A percentile compares a stretch with the other conserved stretches of the same genome.
Conservation (phyloP, 2,797 vertebrate species). For the Stomatorhinus walkeri region DNA sequence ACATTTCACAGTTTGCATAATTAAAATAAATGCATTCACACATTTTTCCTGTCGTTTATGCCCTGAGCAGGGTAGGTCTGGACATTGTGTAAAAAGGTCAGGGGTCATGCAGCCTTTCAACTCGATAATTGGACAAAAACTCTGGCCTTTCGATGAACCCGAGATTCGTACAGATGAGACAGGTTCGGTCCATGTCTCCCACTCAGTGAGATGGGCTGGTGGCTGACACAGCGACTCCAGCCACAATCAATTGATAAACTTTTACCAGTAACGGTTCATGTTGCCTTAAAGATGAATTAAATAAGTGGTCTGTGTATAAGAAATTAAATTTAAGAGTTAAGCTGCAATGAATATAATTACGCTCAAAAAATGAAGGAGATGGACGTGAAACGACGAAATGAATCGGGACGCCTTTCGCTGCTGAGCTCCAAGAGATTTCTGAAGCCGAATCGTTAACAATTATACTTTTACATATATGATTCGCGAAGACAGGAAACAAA, state of each 20-base stretch:
- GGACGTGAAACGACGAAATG: background rate
- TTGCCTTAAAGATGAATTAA: background rate
- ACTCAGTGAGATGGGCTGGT: constrained; percentile 19
- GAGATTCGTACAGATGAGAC: constrained; percentile 61
- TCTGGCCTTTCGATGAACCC: constrained; percentile 90
- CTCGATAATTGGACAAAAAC: constrained; percentile 84
- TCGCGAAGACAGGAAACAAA: background rate
- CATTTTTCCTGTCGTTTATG: background rate
- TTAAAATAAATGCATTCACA: background rate
- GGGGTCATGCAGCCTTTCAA: constrained; percentile 61
- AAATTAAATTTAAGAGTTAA: background rate
- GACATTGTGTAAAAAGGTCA: constrained; percentile 65
- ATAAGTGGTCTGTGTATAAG: background rate
- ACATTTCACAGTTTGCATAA: constrained; percentile 2
- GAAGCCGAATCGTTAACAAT: background rate
- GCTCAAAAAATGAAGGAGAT: background rate
- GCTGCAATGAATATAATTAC: background rate
- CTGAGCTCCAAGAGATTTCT: background rate
- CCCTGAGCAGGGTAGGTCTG: constrained; percentile 33
- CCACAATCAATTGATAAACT: background rate
- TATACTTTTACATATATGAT: background rate
- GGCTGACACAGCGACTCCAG: background rate
- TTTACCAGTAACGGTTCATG: background rate
- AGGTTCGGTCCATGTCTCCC: constrained; percentile 55
- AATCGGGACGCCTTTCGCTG: background rate